phyloP scores from a whole-genome alignment of 2,797 vertebrate genomes.

The Petrocephalus schoutedeni region DNA sequence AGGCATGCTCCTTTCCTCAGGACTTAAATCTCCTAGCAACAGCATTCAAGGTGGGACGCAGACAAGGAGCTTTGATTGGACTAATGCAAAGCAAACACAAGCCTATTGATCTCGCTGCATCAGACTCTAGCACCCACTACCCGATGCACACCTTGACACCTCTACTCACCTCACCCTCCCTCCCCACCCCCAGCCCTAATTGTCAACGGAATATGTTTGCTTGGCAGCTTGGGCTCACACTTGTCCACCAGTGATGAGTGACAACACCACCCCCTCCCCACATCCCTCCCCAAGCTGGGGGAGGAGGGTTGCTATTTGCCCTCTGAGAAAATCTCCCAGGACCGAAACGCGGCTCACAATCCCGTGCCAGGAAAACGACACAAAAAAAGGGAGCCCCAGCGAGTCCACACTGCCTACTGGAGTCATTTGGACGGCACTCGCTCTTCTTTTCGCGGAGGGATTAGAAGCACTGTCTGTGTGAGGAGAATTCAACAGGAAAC shows the following conservation, averaged over 20 bases:
- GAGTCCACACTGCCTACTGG: slow-evolving; percentile 4
- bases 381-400: background rate
- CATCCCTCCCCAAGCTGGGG: background rate
- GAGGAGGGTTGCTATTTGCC: slow-evolving; percentile 8
- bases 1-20: background rate
- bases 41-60: background rate
- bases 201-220: background rate
- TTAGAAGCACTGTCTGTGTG: background rate
- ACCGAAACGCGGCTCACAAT: background rate
- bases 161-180: background rate
- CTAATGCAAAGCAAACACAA: slow-evolving; percentile 5
- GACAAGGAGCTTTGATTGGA: slow-evolving; percentile 13
- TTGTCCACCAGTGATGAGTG: slow-evolving; percentile 15
- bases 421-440: slow-evolving; percentile 21
- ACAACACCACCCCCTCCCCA: background rate
- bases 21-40: slow-evolving; percentile 20
- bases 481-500: background rate
- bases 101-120: background rate
- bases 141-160: background rate
- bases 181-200: background rate
- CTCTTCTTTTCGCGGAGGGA: background rate
- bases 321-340: slow-evolving; percentile 10
- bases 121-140: background rate
- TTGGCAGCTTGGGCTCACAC: background rate
- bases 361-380: slow-evolving; percentile 22